Evolutionary conservation across 2,888 invertebrate species (phyloP), one percentile per base, ranked within the genome.

Genomic region (Drosophila lutescens): DNA sequence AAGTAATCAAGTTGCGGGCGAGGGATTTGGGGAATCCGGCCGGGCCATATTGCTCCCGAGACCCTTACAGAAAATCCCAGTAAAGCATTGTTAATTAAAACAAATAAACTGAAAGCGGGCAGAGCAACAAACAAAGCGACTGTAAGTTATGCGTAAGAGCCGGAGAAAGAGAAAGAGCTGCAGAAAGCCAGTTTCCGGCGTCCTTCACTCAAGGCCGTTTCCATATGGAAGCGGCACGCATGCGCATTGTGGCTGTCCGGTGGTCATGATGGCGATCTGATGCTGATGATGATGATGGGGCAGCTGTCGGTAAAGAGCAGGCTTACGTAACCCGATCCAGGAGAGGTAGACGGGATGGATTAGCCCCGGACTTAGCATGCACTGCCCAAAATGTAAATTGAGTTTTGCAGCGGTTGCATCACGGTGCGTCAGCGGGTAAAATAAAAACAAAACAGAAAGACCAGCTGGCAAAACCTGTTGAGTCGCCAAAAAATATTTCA

Each of bases 161-260:
- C 17, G 65, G 56, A 51, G 83, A 49, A 36, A 51, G 57, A 65
- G 56, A 66, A 71, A 81, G 61, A 58, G 43, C 36, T 46, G 44
- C 34, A 49, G 63, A 67, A 66, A 88, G 76, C 90, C 71, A 80
- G 89, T 89, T 89, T 83, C 85, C 80, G 86, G 85, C 89, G 90
- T 89, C 89, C 90, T 90, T 89, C 89, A 80, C 77, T 78, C 89
- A 89, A 89, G 89, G 89, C 89, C 89, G 88, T 86, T 83, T 74
- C 62, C 79, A 69, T 61, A 63, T 73, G 57, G 49, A 9, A 41
- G 36, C 57, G n/a, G 40, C 56, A 71, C 57, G 58, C 58, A 65
- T 74, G 72, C 54, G 46, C 47, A 59, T 36, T 56, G 54, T 65
- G 77, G 49, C 59, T 13, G 66, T 47, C 38, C 50, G 34, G 30